Conservation (phyloP, 2,888 invertebrate genomes). For the Trichopoda pennipes region DNA sequence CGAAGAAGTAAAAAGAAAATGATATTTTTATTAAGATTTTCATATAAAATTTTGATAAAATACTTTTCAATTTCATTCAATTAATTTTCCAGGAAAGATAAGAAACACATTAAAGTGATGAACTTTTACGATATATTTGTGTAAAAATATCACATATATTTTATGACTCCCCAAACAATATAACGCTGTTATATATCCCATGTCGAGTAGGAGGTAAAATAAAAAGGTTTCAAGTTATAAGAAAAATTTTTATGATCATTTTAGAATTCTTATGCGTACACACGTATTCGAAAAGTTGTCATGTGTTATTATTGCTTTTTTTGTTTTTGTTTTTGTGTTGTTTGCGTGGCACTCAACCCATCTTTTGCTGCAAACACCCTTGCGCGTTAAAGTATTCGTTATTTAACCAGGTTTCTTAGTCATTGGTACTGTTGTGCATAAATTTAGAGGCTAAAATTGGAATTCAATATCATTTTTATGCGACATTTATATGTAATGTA, state of each 20-base stretch:
- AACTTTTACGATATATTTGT: constrained; percentile 51
- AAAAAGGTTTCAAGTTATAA: constrained; percentile 37
- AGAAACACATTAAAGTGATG: neutral
- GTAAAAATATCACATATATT: constrained; percentile 30
- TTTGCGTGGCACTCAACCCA: neutral
- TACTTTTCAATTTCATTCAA: constrained; percentile 55
- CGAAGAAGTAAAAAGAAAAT: too few relatives aligned
- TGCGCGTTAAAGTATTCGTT: neutral
- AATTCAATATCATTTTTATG: constrained; percentile 47
- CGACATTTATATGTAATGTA: neutral
- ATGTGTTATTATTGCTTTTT: constrained; percentile 10
- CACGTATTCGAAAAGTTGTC: constrained; percentile 62
- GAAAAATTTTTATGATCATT: constrained; percentile 67
- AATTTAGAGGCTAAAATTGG: constrained; percentile 52
- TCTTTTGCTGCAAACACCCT: neutral
- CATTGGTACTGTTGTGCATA: constrained; percentile 35
- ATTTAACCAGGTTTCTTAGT: constrained; percentile 10
- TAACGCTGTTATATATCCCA: neutral
- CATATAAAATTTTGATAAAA: constrained; percentile 11
- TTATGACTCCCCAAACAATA: constrained; percentile 61
- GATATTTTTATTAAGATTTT: too few relatives aligned
- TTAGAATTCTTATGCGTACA: constrained; percentile 70
- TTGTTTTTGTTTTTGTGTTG: neutral
- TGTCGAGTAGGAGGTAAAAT: neutral
- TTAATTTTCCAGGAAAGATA: constrained; percentile 20